Conservation (phyloP, 2,888 invertebrate genomes). For the Abscondita cerata region DNA sequence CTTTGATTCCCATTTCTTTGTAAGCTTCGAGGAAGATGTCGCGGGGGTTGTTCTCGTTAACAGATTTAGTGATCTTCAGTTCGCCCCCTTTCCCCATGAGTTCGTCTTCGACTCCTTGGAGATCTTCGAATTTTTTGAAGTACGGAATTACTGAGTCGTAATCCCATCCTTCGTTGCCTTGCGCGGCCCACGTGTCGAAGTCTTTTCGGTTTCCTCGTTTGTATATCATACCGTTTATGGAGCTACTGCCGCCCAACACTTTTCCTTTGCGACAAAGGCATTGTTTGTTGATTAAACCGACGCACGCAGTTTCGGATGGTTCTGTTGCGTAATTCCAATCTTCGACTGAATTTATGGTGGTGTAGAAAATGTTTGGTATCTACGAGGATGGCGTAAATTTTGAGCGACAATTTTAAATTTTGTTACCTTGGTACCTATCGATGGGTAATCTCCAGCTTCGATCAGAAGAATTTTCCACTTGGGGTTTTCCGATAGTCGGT, state of each 20-base stretch:
- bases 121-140: constrained; percentile 67
- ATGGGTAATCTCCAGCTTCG: no score
- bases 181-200: constrained; percentile 83
- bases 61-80: constrained; percentile 24
- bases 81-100: constrained; percentile 35
- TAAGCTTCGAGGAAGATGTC: constrained; percentile 33
- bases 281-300: constrained; percentile 38
- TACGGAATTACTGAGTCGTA: constrained; percentile 77
- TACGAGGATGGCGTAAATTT: constrained; percentile 34
- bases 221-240: constrained; percentile 61
- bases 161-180: constrained; percentile 82
- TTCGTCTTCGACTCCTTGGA: constrained; percentile 21
- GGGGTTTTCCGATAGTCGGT: no score
- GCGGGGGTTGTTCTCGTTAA: constrained; percentile 12
- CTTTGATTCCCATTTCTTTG: constrained; percentile 48
- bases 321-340: constrained; percentile 47
- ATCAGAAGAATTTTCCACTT: no score
- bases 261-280: constrained; percentile 60
- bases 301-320: constrained; percentile 45
- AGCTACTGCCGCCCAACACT: constrained; percentile 59
- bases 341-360: constrained; percentile 48
- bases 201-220: constrained; percentile 70
- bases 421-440: constrained; percentile 66
- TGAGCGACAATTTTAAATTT: background rate
- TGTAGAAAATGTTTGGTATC: constrained; percentile 41